Conservation (phyloP, 2,113 vertebrate species). For the Galbula dea region DNA sequence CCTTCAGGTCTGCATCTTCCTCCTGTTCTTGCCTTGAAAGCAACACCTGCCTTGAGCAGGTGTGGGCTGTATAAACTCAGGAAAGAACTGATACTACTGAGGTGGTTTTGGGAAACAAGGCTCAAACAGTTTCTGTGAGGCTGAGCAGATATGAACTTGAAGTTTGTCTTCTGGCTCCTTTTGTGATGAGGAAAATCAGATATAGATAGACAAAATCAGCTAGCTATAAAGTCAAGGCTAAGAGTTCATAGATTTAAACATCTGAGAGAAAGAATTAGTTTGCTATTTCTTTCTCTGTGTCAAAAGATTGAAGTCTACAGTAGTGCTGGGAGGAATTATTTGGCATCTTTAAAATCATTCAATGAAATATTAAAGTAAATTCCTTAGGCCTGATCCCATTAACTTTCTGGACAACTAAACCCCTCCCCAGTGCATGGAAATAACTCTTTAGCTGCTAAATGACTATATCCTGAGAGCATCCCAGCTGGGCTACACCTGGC, state of each 20-base stretch:
- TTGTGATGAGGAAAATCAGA: background rate
- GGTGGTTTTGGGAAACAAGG: background rate
- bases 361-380: background rate
- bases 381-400: background rate
- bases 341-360: background rate
- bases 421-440: background rate
- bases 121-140: background rate
- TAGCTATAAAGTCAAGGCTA: background rate
- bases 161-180: background rate
- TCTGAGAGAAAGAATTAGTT: background rate
- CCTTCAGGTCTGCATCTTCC: background rate
- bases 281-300: background rate
- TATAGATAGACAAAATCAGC: too few species aligned
- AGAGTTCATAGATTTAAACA: background rate
- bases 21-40: background rate
- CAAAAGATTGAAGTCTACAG: too few species aligned
- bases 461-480: background rate
- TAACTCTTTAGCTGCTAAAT: background rate
- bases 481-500: background rate
- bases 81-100: background rate
- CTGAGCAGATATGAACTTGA: background rate
- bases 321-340: background rate
- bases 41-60: background rate
- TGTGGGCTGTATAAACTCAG: background rate
- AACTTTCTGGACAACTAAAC: background rate